A percentile compares a stretch with the other conserved stretches of the same genome.
Conservation (phyloP, 2,888 invertebrate genomes). For the Liodrosophila aerea region DNA sequence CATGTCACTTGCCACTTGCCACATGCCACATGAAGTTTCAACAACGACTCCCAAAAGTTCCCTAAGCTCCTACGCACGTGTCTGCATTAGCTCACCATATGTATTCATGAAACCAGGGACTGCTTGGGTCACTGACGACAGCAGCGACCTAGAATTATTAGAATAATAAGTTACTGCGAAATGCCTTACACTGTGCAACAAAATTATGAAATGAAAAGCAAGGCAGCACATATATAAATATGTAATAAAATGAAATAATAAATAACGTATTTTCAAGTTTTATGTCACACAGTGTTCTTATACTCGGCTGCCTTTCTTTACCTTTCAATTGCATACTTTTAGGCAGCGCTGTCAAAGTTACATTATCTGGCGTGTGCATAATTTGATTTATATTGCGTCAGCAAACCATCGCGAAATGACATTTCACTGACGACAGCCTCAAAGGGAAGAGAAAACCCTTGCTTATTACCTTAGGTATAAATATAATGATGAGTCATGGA, state of each 20-base stretch:
- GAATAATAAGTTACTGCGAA: constrained; percentile 12
- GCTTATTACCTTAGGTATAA: constrained; percentile 10
- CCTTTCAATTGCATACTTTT: constrained; percentile 49
- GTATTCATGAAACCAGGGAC: not conserved
- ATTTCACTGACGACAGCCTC: constrained; percentile 20
- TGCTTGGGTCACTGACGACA: constrained; percentile 42
- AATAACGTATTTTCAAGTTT: not conserved
- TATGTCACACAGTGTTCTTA: constrained; percentile 28
- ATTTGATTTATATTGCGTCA: constrained; percentile 57
- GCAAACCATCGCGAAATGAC: constrained; percentile 17
- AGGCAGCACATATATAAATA: not conserved
- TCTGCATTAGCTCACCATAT: constrained; percentile 10
- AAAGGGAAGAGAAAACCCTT: constrained; percentile 7
- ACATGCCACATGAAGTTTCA: constrained; percentile 1
- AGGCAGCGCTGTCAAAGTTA: constrained; percentile 16
- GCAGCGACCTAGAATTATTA: constrained; percentile 35
- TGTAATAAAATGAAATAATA: too few relatives aligned
- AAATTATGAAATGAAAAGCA: not conserved
- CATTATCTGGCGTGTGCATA: constrained; percentile 34
- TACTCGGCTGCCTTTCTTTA: not conserved
- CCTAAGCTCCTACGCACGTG: constrained; percentile 19
- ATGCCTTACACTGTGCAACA: constrained; percentile 1
- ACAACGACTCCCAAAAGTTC: not conserved
- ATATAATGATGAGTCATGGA: too few relatives aligned
- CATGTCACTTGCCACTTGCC: constrained; percentile 6